phyloP scores from a whole-genome alignment of 2,113 vertebrate species.

The Caranx ignobilis region DNA sequence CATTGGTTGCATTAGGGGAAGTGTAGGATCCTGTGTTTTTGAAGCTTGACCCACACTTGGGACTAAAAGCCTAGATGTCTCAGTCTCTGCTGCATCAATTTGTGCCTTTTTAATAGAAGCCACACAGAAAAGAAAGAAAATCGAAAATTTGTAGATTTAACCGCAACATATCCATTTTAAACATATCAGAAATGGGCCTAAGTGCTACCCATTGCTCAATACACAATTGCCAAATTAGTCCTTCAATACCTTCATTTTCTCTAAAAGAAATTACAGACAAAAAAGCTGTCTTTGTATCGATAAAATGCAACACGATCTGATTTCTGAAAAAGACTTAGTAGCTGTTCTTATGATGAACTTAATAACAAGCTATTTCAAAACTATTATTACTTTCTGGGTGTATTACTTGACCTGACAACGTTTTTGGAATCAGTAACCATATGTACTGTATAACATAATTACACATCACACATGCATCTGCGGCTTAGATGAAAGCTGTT shows the following conservation, averaged over 20 bases:
- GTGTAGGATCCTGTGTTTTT: not conserved
- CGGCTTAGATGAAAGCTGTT: constrained; percentile 52
- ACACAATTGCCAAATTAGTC: not conserved
- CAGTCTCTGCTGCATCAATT: not conserved
- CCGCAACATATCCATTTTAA: too few relatives aligned
- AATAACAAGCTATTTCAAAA: not conserved
- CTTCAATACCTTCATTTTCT: not conserved
- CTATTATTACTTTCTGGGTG: not conserved
- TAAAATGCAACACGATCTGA: not conserved
- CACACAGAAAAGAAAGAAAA: too few relatives aligned
- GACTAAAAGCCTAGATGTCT: not conserved
- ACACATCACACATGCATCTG: constrained; percentile 34
- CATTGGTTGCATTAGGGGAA: not conserved
- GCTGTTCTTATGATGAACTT: not conserved
- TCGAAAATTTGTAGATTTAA: too few relatives aligned
- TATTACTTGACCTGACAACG: constrained; percentile 35
- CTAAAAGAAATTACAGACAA: not conserved
- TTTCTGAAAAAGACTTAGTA: not conserved
- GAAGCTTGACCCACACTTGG: not conserved
- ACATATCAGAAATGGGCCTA: too few relatives aligned
- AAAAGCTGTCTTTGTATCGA: not conserved
- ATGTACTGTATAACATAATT: not conserved
- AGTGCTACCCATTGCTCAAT: not conserved
- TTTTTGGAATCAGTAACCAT: too few relatives aligned
- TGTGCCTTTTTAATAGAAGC: not conserved